These are phyloP conservation scores for Neelides folsomi DNA, from an alignment of 2,888 invertebrate species.

Conservation along the genomic window DNA sequence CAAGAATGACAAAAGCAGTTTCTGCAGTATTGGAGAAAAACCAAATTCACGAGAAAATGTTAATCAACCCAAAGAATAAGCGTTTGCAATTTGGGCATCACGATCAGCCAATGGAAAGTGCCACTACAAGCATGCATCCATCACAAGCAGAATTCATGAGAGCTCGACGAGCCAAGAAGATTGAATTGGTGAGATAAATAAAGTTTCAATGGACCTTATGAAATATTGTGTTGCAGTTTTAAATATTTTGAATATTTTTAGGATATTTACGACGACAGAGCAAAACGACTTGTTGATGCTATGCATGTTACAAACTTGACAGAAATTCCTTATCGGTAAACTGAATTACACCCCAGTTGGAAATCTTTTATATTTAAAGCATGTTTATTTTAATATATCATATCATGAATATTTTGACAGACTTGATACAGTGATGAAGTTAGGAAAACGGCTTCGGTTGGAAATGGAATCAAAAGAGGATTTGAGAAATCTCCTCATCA, in stretches of 20 bases:
- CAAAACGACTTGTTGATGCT: slow-evolving; percentile 21
- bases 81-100: no score
- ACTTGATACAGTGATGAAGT: slow-evolving; percentile 20
- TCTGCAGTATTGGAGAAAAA: slow-evolving; percentile 24
- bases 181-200: neutral
- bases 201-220: no score
- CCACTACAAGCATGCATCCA: no score
- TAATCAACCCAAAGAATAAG: neutral
- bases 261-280: slow-evolving; percentile 24
- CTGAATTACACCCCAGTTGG: neutral
- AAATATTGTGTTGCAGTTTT: no score
- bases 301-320: slow-evolving; percentile 31
- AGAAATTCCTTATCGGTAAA: slow-evolving; percentile 23
- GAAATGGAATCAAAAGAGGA: slow-evolving; percentile 24
- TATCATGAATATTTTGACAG: no score
- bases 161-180: slow-evolving; percentile 4
- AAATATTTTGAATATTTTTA: no score
- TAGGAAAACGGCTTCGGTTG: slow-evolving; percentile 16
- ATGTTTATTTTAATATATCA: slow-evolving; percentile 1
- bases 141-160: slow-evolving; percentile 2
- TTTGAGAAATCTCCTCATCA: slow-evolving; percentile 19
- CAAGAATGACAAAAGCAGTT: slow-evolving; percentile 31
- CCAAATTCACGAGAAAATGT: slow-evolving; percentile 6
- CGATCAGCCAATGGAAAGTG: no score
- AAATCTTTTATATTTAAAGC: neutral